Base-by-base conservation (phyloP, 2,797 vertebrate genomes). In the Aselliscus stoliczkanus region DNA sequence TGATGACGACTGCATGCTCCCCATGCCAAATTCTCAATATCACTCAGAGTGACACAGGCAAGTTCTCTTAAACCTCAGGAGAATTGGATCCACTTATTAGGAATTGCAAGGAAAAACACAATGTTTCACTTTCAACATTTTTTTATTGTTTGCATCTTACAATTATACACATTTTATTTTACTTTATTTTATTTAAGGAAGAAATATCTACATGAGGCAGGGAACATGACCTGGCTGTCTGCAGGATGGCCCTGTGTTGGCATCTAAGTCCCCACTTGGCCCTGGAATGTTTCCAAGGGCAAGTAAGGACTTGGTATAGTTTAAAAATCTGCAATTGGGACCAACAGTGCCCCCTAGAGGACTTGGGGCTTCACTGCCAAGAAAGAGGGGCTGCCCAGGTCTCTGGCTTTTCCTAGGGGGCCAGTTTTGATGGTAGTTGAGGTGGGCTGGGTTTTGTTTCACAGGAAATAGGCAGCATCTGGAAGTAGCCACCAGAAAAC, bases 321-420 rank as follows among this genome's bases (percentile, higher is more conserved):
- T 64, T 25, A 50, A 31, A 44, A 69, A 42, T 76, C 54, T 44
- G 31, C 64, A 88, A 27, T n/a, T 17, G 80, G 80, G 42, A 14
- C 18, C 42, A 89, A 64, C 67, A 54, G 34, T 47, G 75, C 73
- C 75, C 88, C 60, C 88, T 95, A 73, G 34, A 89, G 93, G 93
- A n/a, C 20, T 20, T 2, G n/a, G 17, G 17, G 34, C 3, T 82
- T 8, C 29, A 72, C 73, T 86, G 88, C 58, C 64, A 47, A 79
- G 56, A 70, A 96, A 67, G 25, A 82, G 13, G 18, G 31, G 11
- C 1, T 12, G 23, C 21, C 69, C 47, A 70, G 44, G 27, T 18
- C n/a, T 23, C 23, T 39, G 39, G 54, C n/a, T 75, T 92, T 89
- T 92, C 84, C 70, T 39, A 65, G 50, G 44, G 13, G 27, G 42